Base-by-base conservation (phyloP, 2,113 vertebrate genomes). In the Ursus arctos region DNA sequence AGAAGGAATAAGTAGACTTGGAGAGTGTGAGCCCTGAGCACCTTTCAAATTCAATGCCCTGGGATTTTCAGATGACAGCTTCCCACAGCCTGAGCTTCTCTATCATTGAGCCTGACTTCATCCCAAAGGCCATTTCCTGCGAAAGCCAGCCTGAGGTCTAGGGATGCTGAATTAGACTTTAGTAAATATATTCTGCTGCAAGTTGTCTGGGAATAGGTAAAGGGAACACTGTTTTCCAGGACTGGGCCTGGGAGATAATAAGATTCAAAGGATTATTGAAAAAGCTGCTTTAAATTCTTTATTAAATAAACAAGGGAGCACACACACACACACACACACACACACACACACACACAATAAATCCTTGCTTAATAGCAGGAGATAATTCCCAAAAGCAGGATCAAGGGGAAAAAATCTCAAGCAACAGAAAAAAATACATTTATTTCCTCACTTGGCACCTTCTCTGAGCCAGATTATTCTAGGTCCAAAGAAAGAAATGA, bases 351-450 rank as follows among this genome's bases (percentile, higher is more conserved):
- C 33, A 65, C 21, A 4, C 26, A 82, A 88, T 88, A 96, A 92
- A 69, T 88, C 40, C 7, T 92, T 92, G 91, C 47, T 95, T 92
- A 93, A 91, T 84, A 91, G 76, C 85, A 96, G 92, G 77, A 93
- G 88, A 96, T 96, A 91, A 95, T 88, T 96, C 57, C 87, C 77
- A 7, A 97, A 81, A 96, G 55, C 61, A 96, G 84, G 97, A 93
- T 92, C 49, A 82, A 18, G 84, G 80, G 71, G 9, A 71, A 49
- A 97, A 97, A 91, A 61, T 74, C 53, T 96, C 82, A 92, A 82
- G 67, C 57, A 76, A 92, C 83, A 96, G 40, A 95, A 88, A 91
- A 21, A 97, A 93, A 85, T 49, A 91, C 10, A 94, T 83, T 92
- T 96, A 97, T 92, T 95, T 71, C 97, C 40, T 95, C 67, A 72